Evolutionary conservation across 2,888 invertebrate genomes (phyloP).

Genomic region (Platerodrilus igneus): DNA sequence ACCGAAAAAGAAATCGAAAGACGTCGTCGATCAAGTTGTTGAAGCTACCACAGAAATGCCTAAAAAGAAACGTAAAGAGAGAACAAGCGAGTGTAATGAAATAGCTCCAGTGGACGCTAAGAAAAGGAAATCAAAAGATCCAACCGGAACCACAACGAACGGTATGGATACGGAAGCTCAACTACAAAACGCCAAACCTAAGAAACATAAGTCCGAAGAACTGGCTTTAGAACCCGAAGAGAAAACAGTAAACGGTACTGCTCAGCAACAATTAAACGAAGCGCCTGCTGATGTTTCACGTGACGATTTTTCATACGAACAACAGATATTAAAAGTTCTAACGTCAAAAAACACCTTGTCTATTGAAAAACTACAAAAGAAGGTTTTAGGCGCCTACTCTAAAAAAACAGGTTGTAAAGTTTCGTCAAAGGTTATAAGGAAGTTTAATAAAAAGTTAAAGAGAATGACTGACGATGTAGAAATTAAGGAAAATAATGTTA

Average conservation of each 20-base stretch:
- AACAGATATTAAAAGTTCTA: no score
- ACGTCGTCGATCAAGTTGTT: constrained; percentile 1
- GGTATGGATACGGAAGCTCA: not conserved
- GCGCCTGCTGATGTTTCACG: no score
- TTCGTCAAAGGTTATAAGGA: constrained; percentile 62
- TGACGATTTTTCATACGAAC: no score
- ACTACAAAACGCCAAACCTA: no score
- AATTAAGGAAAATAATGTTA: constrained; percentile 59
- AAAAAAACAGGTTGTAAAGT: constrained; percentile 50
- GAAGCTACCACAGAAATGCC: no score
- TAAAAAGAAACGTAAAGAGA: not conserved
- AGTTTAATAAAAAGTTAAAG: constrained; percentile 68
- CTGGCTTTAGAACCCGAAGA: constrained; percentile 3
- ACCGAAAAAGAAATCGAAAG: constrained; percentile 42
- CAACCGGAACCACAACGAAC: not conserved
- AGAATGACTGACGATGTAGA: constrained; percentile 62
- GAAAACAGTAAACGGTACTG: not conserved
- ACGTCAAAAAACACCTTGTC: constrained; percentile 51
- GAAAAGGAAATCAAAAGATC: not conserved
- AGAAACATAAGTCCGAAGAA: no score
- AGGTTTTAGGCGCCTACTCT: constrained; percentile 63
- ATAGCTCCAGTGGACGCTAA: not conserved
- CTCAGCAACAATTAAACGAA: no score
- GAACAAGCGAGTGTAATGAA: constrained; percentile 1
- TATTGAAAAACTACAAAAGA: constrained; percentile 70